These are phyloP conservation scores for Ophiodon elongatus DNA, from an alignment of 2,113 vertebrate genomes.

Conservation along the genomic window DNA sequence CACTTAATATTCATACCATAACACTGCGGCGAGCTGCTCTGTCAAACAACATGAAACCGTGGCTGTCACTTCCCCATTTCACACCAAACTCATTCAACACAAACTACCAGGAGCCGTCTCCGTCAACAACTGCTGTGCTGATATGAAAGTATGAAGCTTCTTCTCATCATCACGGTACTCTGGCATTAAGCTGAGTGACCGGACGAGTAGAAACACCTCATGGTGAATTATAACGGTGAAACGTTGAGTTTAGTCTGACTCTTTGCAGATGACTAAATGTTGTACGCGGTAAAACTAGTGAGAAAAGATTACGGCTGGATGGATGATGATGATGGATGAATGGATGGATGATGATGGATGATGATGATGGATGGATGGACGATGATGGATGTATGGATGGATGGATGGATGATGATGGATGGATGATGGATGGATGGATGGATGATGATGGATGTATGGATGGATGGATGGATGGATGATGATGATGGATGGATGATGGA, in stretches of 20 bases:
- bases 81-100: background rate
- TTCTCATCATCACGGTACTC: too few species aligned
- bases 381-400: too few species aligned
- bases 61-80: slow-evolving; percentile 14
- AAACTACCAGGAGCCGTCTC: background rate
- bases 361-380: too few species aligned
- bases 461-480: too few species aligned
- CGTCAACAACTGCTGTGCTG: background rate
- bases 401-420: too few species aligned
- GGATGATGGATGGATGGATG: too few species aligned
- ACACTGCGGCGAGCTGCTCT: background rate
- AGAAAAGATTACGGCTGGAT: too few species aligned
- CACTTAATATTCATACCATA: background rate
- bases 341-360: too few species aligned
- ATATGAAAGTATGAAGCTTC: background rate
- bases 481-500: too few species aligned
- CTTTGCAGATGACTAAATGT: background rate
- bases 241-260: background rate
- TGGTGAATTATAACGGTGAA: background rate
- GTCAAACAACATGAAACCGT: slow-evolving; percentile 30
- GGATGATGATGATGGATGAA: too few species aligned
- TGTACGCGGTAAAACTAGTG: too few species aligned
- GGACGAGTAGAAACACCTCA: background rate
- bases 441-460: too few species aligned
- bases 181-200: background rate